Evolutionary conservation across 2,113 vertebrate genomes (phyloP).

Genomic region (Aptenodytes patagonicus): DNA sequence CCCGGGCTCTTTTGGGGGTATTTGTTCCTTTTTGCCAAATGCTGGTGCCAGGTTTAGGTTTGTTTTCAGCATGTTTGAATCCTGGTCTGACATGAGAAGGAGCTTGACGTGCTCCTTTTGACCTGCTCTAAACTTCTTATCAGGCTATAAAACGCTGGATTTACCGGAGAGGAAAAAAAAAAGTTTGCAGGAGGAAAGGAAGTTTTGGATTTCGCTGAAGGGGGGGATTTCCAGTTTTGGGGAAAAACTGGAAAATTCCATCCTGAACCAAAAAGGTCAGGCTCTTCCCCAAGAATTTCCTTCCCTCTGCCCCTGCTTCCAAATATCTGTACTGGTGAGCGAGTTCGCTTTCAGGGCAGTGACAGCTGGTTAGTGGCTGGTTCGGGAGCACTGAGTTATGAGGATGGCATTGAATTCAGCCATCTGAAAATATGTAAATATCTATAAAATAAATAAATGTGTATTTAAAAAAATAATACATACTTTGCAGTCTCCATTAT

Average conservation of each 20-base stretch:
- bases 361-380: neutral
- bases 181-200: neutral
- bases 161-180: neutral
- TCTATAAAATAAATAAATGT: rapidly evolving
- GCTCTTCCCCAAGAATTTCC: neutral
- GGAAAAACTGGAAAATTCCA: neutral
- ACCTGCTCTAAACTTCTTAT: neutral
- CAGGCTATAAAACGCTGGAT: neutral
- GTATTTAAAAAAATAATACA: rapidly evolving
- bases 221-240: neutral
- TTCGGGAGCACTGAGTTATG: neutral
- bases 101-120: neutral
- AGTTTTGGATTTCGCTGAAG: neutral
- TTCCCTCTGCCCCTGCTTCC: rapidly evolving
- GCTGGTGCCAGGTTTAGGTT: neutral
- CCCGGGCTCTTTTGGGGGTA: neutral
- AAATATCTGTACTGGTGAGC: neutral
- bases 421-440: neutral
- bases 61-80: neutral
- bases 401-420: neutral
- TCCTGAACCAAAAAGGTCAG: neutral
- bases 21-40: neutral
- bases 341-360: neutral
- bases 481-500: neutral
- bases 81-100: neutral